Base-by-base conservation (phyloP, 2,797 vertebrate genomes). In the Harpagifer antarcticus region DNA sequence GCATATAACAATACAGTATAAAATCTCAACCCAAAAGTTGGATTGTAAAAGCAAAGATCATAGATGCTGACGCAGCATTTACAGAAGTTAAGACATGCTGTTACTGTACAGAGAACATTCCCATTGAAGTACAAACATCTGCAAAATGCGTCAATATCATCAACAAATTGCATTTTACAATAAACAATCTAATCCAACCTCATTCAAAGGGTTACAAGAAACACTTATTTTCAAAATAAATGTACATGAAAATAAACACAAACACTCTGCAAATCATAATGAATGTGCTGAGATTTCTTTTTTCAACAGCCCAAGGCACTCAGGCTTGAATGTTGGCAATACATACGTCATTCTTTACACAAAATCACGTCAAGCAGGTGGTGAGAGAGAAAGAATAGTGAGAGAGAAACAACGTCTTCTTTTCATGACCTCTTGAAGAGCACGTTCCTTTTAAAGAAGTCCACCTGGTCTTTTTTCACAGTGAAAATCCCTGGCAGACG, bases 241-340 rank as follows among this genome's bases (percentile, higher is more conserved):
- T 72, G 79, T 77, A 90, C 90, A 86, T 47, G 56, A 89, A 92
- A 92, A 87, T 81, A 87, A 90, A 91, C 71, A 91, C 80, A 82
- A 88, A 89, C 78, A 91, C 91, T 88, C 81, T 91, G 92, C 92
- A 93, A 92, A 94, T 86, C 73, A 93, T 92, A 92, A 93, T 81
- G 79, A 86, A 93, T 82, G 88, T 88, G 91, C 92, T 84, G 82
- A 93, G 85, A 90, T 91, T 84, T 74, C 78, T 89, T 33, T 85
- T 84, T 89, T 92, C 89, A 91, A 91, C 94, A 92, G 95, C 95
- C 96, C 95, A 96, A 97, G 96, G 96, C 96, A 95, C 95, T 93
- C 96, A 94, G 95, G 96, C 95, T 89, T 95, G 72, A 90, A 94
- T 86, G 90, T 96, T 94, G 96, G 96, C 96, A 95, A 94, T 92